Conservation (phyloP, 2,888 invertebrate species). For the Listrodromus nycthemerus region DNA sequence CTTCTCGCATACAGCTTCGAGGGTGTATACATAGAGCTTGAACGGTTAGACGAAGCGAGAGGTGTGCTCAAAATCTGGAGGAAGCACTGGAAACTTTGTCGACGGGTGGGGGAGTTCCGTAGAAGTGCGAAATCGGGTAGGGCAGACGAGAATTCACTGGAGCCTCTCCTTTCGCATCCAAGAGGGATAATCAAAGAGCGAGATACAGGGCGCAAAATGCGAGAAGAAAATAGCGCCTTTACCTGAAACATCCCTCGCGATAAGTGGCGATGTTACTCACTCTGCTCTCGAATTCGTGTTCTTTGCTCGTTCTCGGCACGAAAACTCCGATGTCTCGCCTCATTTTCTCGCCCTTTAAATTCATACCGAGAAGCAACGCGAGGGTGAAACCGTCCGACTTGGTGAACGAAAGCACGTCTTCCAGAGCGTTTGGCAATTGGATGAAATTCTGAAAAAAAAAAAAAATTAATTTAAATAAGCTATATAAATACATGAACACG, state of each 20-base stretch:
- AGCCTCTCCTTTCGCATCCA: slow-evolving; percentile 25
- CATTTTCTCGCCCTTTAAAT: slow-evolving; percentile 84
- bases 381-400: slow-evolving; percentile 82
- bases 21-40: slow-evolving; percentile 39
- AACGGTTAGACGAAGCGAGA: slow-evolving; percentile 47
- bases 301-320: slow-evolving; percentile 51
- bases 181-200: slow-evolving; percentile 59
- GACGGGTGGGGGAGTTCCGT: slow-evolving; percentile 35
- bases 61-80: slow-evolving; percentile 63
- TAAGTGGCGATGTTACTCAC: slow-evolving; percentile 70
- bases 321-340: slow-evolving; percentile 87
- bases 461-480: not conserved
- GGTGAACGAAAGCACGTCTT: slow-evolving; percentile 86
- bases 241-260: slow-evolving; percentile 52
- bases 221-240: slow-evolving; percentile 49
- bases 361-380: slow-evolving; percentile 88
- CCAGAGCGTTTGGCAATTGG: slow-evolving; percentile 84
- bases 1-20: slow-evolving; percentile 20
- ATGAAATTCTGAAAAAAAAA: slow-evolving; percentile 85
- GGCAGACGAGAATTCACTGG: slow-evolving; percentile 46
- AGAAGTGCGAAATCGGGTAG: slow-evolving; percentile 45
- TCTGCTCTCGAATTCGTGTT: slow-evolving; percentile 74
- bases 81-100: slow-evolving; percentile 66
- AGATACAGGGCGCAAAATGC: slow-evolving; percentile 33
- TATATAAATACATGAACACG: no score